These are phyloP conservation scores for Eumeta japonica DNA, from an alignment of 1,140 invertebrate species.

Conservation along the genomic window DNA sequence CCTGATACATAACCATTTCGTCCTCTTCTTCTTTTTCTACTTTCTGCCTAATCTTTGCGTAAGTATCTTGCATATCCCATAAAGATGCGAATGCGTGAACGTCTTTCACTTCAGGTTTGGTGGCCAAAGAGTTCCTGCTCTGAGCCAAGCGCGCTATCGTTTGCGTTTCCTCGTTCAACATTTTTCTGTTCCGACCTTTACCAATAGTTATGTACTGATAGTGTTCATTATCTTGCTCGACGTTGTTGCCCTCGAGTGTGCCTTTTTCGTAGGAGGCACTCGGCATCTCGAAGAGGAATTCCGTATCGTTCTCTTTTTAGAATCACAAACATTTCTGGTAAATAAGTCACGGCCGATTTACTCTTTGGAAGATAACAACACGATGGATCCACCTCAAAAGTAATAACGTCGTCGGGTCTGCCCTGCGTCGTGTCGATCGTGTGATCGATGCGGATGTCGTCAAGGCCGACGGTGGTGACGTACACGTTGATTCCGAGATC, in stretches of 20 bases:
- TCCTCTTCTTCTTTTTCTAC: constrained; percentile 44
- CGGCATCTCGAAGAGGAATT: constrained; percentile 64
- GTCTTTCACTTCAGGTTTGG: constrained; percentile 56
- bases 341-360: constrained; percentile 31
- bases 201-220: constrained; percentile 66
- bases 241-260: constrained; percentile 55
- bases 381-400: constrained; percentile 45
- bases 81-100: constrained; percentile 65
- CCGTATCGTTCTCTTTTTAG: constrained; percentile 67
- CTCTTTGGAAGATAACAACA: constrained; percentile 52
- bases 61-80: constrained; percentile 74
- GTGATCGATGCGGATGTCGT: constrained; percentile 51
- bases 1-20: constrained; percentile 49
- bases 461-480: constrained; percentile 46
- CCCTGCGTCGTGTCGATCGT: constrained; percentile 41
- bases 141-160: constrained; percentile 62
- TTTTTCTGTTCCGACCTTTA: constrained; percentile 63
- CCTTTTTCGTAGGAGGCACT: constrained; percentile 62
- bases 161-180: constrained; percentile 65
- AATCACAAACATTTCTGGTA: constrained; percentile 59
- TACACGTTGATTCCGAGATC: constrained; percentile 36
- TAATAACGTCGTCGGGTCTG: constrained; percentile 17
- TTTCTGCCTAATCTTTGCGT: constrained; percentile 40
- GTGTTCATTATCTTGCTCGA: constrained; percentile 62
- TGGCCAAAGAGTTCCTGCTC: constrained; percentile 60